Conservation (phyloP, 2,888 invertebrate species). For the Willowsia nigromaculata region DNA sequence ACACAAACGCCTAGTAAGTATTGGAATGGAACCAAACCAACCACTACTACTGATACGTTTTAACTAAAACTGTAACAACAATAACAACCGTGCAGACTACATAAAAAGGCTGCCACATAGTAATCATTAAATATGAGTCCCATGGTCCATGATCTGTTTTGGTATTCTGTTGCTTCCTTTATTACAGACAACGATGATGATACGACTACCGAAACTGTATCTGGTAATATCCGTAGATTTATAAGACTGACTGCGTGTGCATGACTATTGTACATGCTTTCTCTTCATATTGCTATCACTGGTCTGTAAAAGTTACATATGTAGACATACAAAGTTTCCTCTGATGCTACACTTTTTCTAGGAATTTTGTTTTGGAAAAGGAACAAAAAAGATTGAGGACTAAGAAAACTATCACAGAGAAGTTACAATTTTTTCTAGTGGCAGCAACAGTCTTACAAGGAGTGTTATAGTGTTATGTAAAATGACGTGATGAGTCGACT, state of each 20-base stretch:
- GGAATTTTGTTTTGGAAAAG: neutral
- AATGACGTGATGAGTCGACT: neutral
- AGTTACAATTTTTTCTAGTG: neutral
- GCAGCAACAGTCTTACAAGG: neutral
- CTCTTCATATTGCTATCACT: neutral
- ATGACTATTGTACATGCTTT: neutral
- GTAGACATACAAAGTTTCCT: neutral
- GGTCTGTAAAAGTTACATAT: neutral
- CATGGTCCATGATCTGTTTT: constrained; percentile 68
- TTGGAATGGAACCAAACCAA: too few species aligned
- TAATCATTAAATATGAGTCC: constrained; percentile 75
- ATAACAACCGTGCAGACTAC: neutral
- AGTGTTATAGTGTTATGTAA: neutral
- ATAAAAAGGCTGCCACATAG: constrained; percentile 53
- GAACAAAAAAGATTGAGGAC: neutral
- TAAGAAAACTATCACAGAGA: neutral
- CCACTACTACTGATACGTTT: too few species aligned
- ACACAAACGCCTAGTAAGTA: too few species aligned
- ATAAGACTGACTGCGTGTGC: neutral
- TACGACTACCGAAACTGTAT: neutral
- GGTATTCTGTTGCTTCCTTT: constrained; percentile 67
- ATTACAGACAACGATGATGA: constrained; percentile 28
- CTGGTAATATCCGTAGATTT: neutral
- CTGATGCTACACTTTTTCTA: neutral
- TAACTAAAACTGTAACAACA: neutral